Conservation (phyloP, 1,140 invertebrate species). For the Calephelis nemesis region DNA sequence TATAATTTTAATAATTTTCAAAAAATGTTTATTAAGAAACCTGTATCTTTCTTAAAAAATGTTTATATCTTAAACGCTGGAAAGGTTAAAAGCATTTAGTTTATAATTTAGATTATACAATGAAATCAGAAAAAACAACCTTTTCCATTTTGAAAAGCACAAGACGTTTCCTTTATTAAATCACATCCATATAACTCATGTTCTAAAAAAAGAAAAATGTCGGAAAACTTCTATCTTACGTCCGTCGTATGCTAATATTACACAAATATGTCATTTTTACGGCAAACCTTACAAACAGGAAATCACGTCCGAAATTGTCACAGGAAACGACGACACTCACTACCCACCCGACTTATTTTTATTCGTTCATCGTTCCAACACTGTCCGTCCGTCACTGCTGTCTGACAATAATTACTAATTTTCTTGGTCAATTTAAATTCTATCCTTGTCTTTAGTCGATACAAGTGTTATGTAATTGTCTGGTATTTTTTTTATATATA, state of each 20-base stretch:
- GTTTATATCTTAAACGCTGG: no score
- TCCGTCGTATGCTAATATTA: background rate
- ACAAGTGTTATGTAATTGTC: slow-evolving; percentile 6
- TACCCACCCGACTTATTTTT: slow-evolving; percentile 47
- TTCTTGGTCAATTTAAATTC: slow-evolving; percentile 13
- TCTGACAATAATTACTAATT: slow-evolving; percentile 26
- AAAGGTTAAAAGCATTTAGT: no score
- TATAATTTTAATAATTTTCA: no score
- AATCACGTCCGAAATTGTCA: slow-evolving; percentile 62
- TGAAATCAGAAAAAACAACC: no score
- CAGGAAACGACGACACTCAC: slow-evolving; percentile 44
- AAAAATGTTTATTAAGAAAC: no score
- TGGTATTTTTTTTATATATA: background rate
- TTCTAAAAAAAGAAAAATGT: background rate
- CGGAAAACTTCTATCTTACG: background rate
- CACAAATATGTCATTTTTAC: slow-evolving; percentile 14
- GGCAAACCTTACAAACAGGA: slow-evolving; percentile 40
- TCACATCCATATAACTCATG: background rate
- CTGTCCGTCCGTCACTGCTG: slow-evolving; percentile 38
- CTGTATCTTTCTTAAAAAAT: no score
- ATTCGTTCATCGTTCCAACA: slow-evolving; percentile 43
- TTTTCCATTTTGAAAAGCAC: no score
- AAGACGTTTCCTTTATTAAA: no score
- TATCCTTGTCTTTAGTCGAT: background rate
- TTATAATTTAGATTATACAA: no score